A percentile compares a stretch with the other conserved stretches of the same genome.
These are phyloP conservation scores for Oreohelix idahoensis DNA, from an alignment of 1,140 invertebrate species.

Conservation along the genomic window DNA sequence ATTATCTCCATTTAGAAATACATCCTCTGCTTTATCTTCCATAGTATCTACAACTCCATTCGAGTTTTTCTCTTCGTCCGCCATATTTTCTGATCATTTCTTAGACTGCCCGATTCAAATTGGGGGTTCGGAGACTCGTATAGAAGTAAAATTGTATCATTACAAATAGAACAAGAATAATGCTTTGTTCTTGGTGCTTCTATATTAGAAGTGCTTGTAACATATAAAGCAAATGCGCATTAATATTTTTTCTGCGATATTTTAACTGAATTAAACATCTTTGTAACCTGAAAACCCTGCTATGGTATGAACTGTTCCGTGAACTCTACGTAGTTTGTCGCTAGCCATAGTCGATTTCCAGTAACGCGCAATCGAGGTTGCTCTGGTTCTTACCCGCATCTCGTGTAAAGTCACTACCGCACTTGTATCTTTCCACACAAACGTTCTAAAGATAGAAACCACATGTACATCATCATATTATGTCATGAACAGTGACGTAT, in stretches of 20 bases:
- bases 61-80: conserved; percentile 59
- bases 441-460: no score
- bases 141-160: no score
- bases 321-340: background rate
- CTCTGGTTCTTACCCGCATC: no score
- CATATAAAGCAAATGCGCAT: no score
- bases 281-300: background rate
- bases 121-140: background rate
- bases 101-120: background rate
- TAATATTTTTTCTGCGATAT: no score
- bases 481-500: no score
- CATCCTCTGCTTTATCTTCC: conserved; percentile 53
- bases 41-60: conserved; percentile 46
- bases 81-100: conserved; percentile 53
- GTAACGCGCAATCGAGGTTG: background rate
- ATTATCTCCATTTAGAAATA: conserved; percentile 63
- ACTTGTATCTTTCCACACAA: no score
- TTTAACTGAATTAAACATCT: background rate
- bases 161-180: no score
- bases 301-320: background rate
- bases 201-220: background rate
- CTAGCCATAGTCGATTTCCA: background rate
- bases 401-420: no score
- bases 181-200: background rate
- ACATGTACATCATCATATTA: no score